Conservation (phyloP, 2,113 vertebrate genomes). For the Semnornis frantzii region DNA sequence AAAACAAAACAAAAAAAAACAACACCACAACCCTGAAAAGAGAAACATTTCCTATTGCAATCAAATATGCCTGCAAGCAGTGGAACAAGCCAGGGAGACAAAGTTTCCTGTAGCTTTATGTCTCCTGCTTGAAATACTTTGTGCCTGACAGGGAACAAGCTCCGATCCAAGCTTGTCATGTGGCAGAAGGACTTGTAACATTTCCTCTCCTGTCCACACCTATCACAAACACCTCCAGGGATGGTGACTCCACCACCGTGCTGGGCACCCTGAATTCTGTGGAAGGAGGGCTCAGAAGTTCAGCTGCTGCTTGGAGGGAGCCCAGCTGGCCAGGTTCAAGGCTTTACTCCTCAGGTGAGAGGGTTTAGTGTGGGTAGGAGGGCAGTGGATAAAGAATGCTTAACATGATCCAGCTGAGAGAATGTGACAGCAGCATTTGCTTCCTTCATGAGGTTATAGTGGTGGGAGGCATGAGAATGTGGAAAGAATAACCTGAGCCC, state of each 20-base stretch:
- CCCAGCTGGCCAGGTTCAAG: too few relatives aligned
- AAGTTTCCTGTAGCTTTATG: neutral
- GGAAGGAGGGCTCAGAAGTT: too few relatives aligned
- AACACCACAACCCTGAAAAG: neutral
- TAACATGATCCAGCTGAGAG: neutral
- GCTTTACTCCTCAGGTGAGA: neutral
- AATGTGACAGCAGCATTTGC: neutral
- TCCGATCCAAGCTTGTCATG: neutral
- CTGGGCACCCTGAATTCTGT: too few relatives aligned
- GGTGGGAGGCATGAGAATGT: neutral
- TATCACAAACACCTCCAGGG: too few relatives aligned
- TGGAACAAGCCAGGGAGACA: neutral
- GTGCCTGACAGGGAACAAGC: neutral
- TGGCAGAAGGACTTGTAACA: neutral
- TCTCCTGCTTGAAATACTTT: neutral
- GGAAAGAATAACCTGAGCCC: neutral
- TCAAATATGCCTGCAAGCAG: neutral
- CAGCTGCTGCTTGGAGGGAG: too few relatives aligned
- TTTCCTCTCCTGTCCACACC: neutral
- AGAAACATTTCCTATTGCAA: neutral
- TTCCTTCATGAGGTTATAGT: too few relatives aligned
- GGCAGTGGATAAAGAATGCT: neutral
- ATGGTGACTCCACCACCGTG: too few relatives aligned
- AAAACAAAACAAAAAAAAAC: too few relatives aligned
- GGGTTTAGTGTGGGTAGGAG: neutral